A percentile compares a stretch with the other conserved stretches of the same genome.
Evolutionary conservation across 2,113 vertebrate species (phyloP).

Genomic region (Labrus mixtus): DNA sequence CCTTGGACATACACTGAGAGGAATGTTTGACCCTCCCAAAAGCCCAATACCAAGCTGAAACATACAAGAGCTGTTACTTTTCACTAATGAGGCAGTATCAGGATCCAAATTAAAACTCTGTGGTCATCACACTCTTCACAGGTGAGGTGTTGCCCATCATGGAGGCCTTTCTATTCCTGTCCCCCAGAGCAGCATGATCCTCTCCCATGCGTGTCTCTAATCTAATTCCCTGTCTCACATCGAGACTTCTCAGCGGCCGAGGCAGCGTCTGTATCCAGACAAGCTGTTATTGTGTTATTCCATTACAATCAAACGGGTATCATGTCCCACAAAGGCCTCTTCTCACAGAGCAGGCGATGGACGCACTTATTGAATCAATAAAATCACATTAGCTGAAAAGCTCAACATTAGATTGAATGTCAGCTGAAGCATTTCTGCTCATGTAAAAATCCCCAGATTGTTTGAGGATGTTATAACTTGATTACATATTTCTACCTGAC

Average conservation of each 20-base stretch:
- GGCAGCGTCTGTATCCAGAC: constrained; percentile 43
- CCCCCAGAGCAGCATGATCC: constrained; percentile 47
- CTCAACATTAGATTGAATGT: constrained; percentile 32
- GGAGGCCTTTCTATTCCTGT: constrained; percentile 52
- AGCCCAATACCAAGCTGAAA: neutral
- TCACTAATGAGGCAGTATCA: neutral
- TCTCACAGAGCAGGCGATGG: constrained; percentile 33
- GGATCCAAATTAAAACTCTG: neutral
- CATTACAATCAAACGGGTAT: constrained; percentile 57
- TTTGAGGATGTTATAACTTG: neutral
- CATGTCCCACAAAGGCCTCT: constrained; percentile 46
- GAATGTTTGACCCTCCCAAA: constrained; percentile 5
- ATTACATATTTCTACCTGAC: constrained; percentile 84
- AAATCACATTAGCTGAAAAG: constrained; percentile 48
- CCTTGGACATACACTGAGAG: constrained; percentile 11
- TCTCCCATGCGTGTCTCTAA: constrained; percentile 53
- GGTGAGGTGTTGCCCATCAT: constrained; percentile 19
- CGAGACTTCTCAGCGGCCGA: constrained; percentile 44
- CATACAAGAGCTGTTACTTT: neutral
- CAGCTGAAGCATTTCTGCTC: neutral
- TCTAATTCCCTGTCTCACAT: constrained; percentile 62
- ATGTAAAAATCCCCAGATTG: neutral
- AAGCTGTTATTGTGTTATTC: constrained; percentile 71
- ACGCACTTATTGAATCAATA: constrained; percentile 33
- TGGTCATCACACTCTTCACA: neutral